A percentile compares a stretch with the other conserved stretches of the same genome.
These are phyloP conservation scores for Exaiptasia diaphana DNA, from an alignment of 64 coral and sea anemone genomes.

Conservation along the genomic window DNA sequence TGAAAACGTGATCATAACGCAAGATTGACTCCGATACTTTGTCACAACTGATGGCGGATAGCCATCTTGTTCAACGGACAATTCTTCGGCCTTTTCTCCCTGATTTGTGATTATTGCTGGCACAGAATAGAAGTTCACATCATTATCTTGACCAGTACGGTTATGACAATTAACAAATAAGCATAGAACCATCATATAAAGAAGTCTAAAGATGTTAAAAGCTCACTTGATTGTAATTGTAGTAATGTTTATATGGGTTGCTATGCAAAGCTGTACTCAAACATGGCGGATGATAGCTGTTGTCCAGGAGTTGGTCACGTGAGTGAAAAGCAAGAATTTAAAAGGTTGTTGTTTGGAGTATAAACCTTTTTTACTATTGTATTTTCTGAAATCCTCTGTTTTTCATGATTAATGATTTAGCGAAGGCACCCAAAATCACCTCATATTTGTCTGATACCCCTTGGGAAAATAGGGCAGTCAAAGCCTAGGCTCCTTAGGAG, in stretches of 20 bases:
- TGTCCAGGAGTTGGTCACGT: background rate
- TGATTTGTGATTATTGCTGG: conserved; percentile 18
- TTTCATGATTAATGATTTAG: background rate
- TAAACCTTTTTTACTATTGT: no score
- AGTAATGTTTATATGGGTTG: background rate
- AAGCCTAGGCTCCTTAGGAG: no score
- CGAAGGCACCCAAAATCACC: no score
- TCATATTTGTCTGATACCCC: no score
- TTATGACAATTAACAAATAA: conserved; percentile 5
- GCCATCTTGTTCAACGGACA: conserved; percentile 4
- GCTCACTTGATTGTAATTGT: background rate
- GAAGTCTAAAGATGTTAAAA: background rate
- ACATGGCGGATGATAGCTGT: conserved; percentile 8
- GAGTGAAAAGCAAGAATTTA: background rate
- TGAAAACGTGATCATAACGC: background rate
- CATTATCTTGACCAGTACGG: conserved; percentile 5
- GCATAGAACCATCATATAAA: conserved; percentile 1
- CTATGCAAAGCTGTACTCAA: background rate
- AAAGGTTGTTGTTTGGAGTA: no score
- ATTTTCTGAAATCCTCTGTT: no score
- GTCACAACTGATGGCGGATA: conserved; percentile 23
- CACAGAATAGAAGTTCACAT: conserved; percentile 15
- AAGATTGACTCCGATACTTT: background rate
- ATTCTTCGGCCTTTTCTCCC: conserved; percentile 31
- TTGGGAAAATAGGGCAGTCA: no score